Evolutionary conservation across 2,113 vertebrate genomes (phyloP).

Genomic region (Macroglossus sobrinus): DNA sequence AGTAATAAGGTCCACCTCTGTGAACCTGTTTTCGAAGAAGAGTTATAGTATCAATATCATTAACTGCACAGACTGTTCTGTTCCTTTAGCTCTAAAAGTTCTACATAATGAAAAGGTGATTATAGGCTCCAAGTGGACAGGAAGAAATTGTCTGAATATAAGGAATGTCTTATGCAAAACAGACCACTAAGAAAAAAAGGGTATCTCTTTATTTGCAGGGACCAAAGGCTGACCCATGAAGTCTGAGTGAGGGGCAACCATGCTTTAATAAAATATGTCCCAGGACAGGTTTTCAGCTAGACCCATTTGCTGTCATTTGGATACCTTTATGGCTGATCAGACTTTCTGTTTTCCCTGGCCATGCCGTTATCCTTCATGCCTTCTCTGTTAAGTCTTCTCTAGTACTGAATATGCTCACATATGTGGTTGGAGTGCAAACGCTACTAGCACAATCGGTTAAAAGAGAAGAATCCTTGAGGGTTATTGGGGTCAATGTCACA

Average conservation of each 20-base stretch:
- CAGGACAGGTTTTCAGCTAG: not conserved
- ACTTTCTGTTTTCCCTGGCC: not conserved
- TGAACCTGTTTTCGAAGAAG: not conserved
- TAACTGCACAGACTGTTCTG: not conserved
- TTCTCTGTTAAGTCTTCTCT: not conserved
- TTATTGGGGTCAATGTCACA: not conserved
- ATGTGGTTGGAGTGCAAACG: not conserved
- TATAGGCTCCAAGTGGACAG: not conserved
- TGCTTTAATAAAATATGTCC: not conserved
- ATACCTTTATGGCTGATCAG: not conserved
- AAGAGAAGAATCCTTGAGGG: too few species aligned
- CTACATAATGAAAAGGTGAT: not conserved
- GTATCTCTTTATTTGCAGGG: not conserved
- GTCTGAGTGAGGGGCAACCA: not conserved
- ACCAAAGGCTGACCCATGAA: not conserved
- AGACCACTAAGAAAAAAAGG: not conserved
- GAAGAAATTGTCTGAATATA: not conserved
- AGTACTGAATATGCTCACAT: not conserved
- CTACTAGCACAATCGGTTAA: not conserved
- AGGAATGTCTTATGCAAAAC: not conserved
- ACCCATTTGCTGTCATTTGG: not conserved
- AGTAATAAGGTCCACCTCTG: fast-evolving
- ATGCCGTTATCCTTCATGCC: not conserved
- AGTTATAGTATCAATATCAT: too few species aligned
- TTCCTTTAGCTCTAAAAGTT: not conserved